phyloP scores from a whole-genome alignment of 2,797 vertebrate species.

The Ataeniobius toweri region DNA sequence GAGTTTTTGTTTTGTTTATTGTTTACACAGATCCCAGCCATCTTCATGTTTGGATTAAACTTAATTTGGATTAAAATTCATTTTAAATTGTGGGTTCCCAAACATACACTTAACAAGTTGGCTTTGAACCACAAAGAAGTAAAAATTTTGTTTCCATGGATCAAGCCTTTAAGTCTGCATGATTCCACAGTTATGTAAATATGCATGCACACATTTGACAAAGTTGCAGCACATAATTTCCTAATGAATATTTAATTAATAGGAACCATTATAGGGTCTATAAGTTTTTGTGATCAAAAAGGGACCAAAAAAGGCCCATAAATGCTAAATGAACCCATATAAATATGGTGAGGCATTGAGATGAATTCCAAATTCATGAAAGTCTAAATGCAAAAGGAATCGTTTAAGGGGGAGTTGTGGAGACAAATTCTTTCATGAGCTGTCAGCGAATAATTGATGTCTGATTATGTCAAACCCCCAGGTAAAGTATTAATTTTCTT shows the following conservation, averaged over 20 bases:
- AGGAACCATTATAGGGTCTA: conserved; percentile 31
- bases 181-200: conserved; percentile 32
- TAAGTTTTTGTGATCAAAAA: conserved; percentile 38
- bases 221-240: background rate
- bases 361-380: conserved; percentile 56
- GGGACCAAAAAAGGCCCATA: conserved; percentile 55
- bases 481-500: conserved; percentile 54
- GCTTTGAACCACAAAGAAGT: conserved; percentile 29
- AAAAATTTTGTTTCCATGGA: conserved; percentile 24
- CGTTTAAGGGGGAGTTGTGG: conserved; percentile 62
- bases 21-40: conserved; percentile 63
- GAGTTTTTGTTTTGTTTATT: conserved; percentile 25
- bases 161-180: conserved; percentile 18
- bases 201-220: conserved; percentile 16
- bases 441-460: conserved; percentile 66
- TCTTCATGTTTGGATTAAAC: conserved; percentile 45
- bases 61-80: conserved; percentile 15
- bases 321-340: conserved; percentile 65
- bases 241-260: background rate
- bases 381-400: conserved; percentile 44
- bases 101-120: conserved; percentile 18
- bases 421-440: conserved; percentile 46
- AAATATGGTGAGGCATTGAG: conserved; percentile 41
- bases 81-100: conserved; percentile 23
- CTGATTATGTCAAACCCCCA: conserved; percentile 58